Base-by-base conservation (phyloP, 2,888 invertebrate species). In the Onchidella celtica region DNA sequence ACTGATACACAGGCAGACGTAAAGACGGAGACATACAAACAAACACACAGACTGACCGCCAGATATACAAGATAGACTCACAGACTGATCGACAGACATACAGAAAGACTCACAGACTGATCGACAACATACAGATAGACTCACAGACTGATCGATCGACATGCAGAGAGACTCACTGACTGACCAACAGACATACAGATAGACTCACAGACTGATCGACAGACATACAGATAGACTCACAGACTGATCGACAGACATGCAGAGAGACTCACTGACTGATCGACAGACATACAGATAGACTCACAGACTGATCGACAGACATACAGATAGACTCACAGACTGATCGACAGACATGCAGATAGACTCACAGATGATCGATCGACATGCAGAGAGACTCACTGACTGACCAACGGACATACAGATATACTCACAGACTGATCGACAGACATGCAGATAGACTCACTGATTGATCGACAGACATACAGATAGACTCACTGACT, bases 61-160 rank as follows among this genome's bases (percentile, higher is more conserved):
- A n/a, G n/a, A n/a, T n/a, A n/a, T n/a, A n/a, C n/a, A n/a, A n/a
- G n/a, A n/a, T n/a, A n/a, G n/a, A n/a, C n/a, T n/a, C n/a, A n/a
- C n/a, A 32, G 57, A 55, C 32, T 32, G 24, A 68, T 24, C 36
- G 9, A 24, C 47, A 47, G 47, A 47, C 47, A 47, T 6, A 47
- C 47, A 47, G 69, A 69, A n/a, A 66, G 36, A 34, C 1, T 38
- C 2, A 36, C 14, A 40, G 47, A 69, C 55, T 55, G 55, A n/a
- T n/a, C n/a, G n/a, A 14, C 24, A 66, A 76, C 55, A 68, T 32
- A 77, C n/a, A 65, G 77, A 77, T 9, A 76, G 61, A 74, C 59
- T 27, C 21, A 74, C n/a, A 74, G 36, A 74, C n/a, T 36, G 61
- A 74, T 27, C 34, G 61, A 74, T 3, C 1, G 38, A 36, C 34